Conservation (phyloP, 2,888 invertebrate genomes). For the Caenorhabditis sulstoni region DNA sequence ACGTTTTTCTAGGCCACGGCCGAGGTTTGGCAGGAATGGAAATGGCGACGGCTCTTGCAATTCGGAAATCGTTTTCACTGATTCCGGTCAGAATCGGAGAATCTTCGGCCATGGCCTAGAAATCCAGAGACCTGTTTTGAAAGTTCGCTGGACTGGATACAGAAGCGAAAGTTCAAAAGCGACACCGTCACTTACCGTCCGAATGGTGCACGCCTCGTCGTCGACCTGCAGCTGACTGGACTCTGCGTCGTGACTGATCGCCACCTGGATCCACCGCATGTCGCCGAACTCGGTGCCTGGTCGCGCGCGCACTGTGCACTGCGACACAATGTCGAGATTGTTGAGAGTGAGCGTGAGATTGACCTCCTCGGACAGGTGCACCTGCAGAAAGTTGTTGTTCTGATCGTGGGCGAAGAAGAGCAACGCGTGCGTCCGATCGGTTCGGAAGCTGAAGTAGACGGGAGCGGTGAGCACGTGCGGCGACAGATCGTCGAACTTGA, state of each 20-base stretch:
- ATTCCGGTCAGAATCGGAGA: too few relatives aligned
- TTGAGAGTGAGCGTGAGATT: constrained; percentile 73
- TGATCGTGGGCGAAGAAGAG: constrained; percentile 77
- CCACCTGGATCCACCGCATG: constrained; percentile 77
- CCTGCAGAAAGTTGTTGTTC: constrained; percentile 76
- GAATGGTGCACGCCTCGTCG: constrained; percentile 47
- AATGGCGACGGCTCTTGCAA: too few relatives aligned
- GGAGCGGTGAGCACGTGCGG: constrained; percentile 50
- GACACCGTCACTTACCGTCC: constrained; percentile 20
- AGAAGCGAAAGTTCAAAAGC: too few relatives aligned
- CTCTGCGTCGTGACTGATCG: constrained; percentile 34
- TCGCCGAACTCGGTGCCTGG: constrained; percentile 73
- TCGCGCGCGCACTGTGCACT: constrained; percentile 69
- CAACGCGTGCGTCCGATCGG: constrained; percentile 73
- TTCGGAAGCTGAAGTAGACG: constrained; percentile 73
- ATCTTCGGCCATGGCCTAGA: too few relatives aligned
- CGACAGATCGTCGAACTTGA: constrained; percentile 68
- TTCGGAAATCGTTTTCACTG: too few relatives aligned
- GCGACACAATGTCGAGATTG: constrained; percentile 65
- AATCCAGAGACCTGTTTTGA: too few relatives aligned
- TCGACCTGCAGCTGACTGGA: constrained; percentile 54
- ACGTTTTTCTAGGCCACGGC: too few relatives aligned
- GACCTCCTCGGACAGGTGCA: constrained; percentile 74
- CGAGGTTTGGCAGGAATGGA: too few relatives aligned
- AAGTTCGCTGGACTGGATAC: too few relatives aligned